These are phyloP conservation scores for Heliconius hortense DNA, from an alignment of 2,888 invertebrate genomes.

Conservation along the genomic window DNA sequence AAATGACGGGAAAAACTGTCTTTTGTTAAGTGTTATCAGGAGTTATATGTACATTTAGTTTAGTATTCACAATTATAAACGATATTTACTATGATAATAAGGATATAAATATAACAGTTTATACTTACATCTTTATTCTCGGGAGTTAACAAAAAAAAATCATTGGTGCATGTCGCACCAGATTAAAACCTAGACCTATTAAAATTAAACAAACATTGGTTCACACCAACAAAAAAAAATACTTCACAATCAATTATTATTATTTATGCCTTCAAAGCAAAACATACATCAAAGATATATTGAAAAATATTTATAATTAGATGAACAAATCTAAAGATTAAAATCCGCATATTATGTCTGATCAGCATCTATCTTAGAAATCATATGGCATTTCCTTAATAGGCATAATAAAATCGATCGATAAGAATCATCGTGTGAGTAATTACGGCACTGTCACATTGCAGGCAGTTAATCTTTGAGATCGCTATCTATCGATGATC, in stretches of 20 bases:
- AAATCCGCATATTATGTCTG: conserved; percentile 37
- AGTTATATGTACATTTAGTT: too few relatives aligned
- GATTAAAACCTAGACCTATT: too few relatives aligned
- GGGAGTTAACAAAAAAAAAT: too few relatives aligned
- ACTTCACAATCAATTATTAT: too few relatives aligned
- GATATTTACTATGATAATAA: too few relatives aligned
- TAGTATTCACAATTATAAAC: too few relatives aligned
- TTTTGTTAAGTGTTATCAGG: too few relatives aligned
- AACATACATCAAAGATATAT: background rate
- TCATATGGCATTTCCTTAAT: conserved; percentile 45
- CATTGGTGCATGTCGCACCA: too few relatives aligned
- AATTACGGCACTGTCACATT: conserved; percentile 74
- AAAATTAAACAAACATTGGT: background rate
- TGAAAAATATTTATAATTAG: conserved; percentile 1
- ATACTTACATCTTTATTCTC: too few relatives aligned
- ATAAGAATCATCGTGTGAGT: conserved; percentile 69
- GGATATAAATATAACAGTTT: too few relatives aligned
- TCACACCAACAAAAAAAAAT: too few relatives aligned
- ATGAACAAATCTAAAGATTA: conserved; percentile 2
- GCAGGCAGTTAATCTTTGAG: conserved; percentile 72
- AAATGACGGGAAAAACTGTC: too few relatives aligned
- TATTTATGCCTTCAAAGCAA: background rate
- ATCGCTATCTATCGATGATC: conserved; percentile 73
- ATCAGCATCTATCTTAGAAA: conserved; percentile 44
- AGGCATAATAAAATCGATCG: conserved; percentile 60